These are phyloP conservation scores for Siderastrea radians DNA, from an alignment of 92 coral and sea anemone genomes.

Conservation along the genomic window DNA sequence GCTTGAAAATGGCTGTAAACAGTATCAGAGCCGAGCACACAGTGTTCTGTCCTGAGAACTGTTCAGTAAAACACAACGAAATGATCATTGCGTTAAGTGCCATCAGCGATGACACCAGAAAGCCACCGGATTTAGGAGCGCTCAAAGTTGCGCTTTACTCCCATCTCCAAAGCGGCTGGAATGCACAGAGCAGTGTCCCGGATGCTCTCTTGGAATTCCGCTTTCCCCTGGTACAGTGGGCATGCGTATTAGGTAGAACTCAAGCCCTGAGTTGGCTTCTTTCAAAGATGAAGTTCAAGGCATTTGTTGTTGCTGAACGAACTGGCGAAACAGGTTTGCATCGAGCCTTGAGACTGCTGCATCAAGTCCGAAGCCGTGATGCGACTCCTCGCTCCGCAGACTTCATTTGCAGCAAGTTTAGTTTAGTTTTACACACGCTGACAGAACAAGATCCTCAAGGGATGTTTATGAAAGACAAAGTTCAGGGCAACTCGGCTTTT, in stretches of 20 bases:
- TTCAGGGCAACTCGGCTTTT: conserved; percentile 62
- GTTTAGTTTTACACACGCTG: conserved; percentile 32
- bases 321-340: conserved; percentile 77
- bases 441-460: conserved; percentile 59
- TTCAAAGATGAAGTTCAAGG: conserved; percentile 66
- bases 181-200: conserved; percentile 68
- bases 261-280: conserved; percentile 81
- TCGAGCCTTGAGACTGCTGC: conserved; percentile 52
- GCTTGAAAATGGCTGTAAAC: conserved; percentile 39
- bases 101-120: conserved; percentile 50
- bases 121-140: conserved; percentile 53
- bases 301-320: conserved; percentile 59
- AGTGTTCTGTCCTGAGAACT: conserved; percentile 42
- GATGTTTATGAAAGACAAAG: conserved; percentile 46
- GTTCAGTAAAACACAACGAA: conserved; percentile 54
- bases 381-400: conserved; percentile 41
- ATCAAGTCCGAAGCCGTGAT: conserved; percentile 53
- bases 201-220: conserved; percentile 78
- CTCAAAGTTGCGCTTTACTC: conserved; percentile 55
- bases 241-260: conserved; percentile 82
- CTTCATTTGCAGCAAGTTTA: conserved; percentile 46
- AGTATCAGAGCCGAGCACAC: conserved; percentile 38
- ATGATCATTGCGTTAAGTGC: conserved; percentile 62
- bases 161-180: conserved; percentile 78
- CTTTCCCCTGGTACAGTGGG: conserved; percentile 88